A percentile compares a stretch with the other conserved stretches of the same genome.
phyloP scores from a whole-genome alignment of 2,797 vertebrate species.

The Takifugu ocellatus region DNA sequence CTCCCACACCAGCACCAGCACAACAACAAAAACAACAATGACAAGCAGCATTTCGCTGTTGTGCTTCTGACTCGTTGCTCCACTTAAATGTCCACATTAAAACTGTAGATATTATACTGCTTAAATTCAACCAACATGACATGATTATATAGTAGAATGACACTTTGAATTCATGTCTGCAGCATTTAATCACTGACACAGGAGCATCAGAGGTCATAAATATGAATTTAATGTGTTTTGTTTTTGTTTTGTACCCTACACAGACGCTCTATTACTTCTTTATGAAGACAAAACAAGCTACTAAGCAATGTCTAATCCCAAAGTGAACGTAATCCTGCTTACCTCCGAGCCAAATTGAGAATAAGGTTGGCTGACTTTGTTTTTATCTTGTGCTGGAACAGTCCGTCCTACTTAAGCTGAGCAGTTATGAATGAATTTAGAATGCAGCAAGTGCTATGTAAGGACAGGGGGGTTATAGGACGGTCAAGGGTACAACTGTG shows the following conservation, averaged over 20 bases:
- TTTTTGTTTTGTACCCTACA: slow-evolving; percentile 17
- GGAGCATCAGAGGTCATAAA: too few relatives aligned
- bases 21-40: slow-evolving; percentile 27
- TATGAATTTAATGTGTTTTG: neutral
- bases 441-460: slow-evolving; percentile 3
- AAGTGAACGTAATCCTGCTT: slow-evolving; percentile 80
- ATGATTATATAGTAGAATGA: too few relatives aligned
- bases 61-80: slow-evolving; percentile 13
- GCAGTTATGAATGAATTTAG: slow-evolving; percentile 62
- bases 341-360: slow-evolving; percentile 79
- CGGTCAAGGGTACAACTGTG: too few relatives aligned
- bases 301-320: slow-evolving; percentile 80
- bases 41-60: neutral
- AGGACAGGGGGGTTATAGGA: too few relatives aligned
- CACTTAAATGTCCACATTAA: too few relatives aligned
- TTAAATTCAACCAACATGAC: too few relatives aligned
- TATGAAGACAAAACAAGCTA: slow-evolving; percentile 73
- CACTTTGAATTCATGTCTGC: too few relatives aligned
- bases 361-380: slow-evolving; percentile 69
- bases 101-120: too few relatives aligned
- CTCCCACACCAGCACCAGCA: slow-evolving; percentile 41
- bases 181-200: too few relatives aligned
- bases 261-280: slow-evolving; percentile 28
- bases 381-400: slow-evolving; percentile 81
- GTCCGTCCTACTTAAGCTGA: slow-evolving; percentile 80